A percentile compares a stretch with the other conserved stretches of the same genome.
These are phyloP conservation scores for Cygnus atratus DNA, from an alignment of 2,113 vertebrate species.

Conservation along the genomic window DNA sequence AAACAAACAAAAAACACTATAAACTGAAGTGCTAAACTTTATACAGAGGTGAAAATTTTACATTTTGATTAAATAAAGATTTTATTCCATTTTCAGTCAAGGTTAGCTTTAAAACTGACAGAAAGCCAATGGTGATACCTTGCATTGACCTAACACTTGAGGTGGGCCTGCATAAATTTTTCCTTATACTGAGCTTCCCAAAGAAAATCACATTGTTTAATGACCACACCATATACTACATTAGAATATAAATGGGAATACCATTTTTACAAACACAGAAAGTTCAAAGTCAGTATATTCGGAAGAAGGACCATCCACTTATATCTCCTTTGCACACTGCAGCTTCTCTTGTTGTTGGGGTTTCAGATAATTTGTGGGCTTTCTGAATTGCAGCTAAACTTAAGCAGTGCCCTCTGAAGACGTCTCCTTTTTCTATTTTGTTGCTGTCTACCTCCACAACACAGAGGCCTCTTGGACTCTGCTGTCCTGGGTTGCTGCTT, in stretches of 20 bases:
- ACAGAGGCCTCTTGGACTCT: not conserved
- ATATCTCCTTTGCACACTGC: not conserved
- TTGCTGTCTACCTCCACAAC: not conserved
- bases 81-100: not conserved
- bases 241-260: not conserved
- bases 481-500: not conserved
- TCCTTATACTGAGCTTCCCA: accelerated
- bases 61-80: not conserved
- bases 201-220: not conserved
- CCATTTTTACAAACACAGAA: not conserved
- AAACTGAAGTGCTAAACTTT: not conserved
- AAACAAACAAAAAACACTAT: not conserved
- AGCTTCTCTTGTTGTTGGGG: not conserved
- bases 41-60: not conserved
- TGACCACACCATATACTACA: not conserved
- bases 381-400: not conserved
- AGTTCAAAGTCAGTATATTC: not conserved
- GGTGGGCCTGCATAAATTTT: not conserved
- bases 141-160: not conserved
- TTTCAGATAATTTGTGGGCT: not conserved
- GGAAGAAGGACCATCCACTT: not conserved
- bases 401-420: not conserved
- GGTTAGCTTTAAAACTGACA: not conserved
- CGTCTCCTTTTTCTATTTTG: not conserved
- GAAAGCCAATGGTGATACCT: not conserved